Percentiles rank a stretch among this genome's conserved stretches.
Evolutionary conservation across 2,113 vertebrate species (phyloP).

Genomic region (Emydocephalus ijimae): DNA sequence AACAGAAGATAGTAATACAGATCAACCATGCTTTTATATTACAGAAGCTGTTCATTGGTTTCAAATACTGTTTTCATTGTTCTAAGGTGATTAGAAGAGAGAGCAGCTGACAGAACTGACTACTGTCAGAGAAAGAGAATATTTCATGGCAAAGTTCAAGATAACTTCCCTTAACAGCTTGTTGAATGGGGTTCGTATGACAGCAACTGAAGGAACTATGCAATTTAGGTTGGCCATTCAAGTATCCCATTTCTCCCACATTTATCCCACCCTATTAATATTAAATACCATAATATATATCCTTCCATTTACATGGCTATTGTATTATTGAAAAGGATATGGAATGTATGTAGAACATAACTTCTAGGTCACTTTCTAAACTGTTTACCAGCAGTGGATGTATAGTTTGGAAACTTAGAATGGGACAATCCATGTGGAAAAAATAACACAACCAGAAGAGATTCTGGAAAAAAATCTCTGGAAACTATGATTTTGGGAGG

Average conservation of each 20-base stretch:
- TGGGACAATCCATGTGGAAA: neutral
- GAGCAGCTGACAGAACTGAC: neutral
- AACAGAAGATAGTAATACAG: neutral
- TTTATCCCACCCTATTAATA: neutral
- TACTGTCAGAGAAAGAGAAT: neutral
- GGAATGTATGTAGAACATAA: neutral
- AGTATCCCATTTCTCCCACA: neutral
- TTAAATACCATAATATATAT: neutral
- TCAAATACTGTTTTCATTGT: neutral
- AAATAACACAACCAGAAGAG: neutral
- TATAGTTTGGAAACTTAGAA: neutral
- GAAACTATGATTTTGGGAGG: neutral
- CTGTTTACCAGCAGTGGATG: neutral
- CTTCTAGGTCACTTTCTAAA: neutral
- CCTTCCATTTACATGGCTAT: fast-evolving
- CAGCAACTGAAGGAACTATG: constrained; percentile 31
- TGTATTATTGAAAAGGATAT: neutral
- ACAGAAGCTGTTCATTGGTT: neutral
- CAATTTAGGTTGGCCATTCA: constrained; percentile 13
- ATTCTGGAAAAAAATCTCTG: neutral
- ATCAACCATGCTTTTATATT: neutral
- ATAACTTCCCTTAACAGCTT: neutral
- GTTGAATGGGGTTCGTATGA: neutral
- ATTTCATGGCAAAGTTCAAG: neutral
- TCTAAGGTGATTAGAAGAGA: neutral